phyloP scores from a whole-genome alignment of 2,888 invertebrate genomes.

The Opisthograptis luteolata region DNA sequence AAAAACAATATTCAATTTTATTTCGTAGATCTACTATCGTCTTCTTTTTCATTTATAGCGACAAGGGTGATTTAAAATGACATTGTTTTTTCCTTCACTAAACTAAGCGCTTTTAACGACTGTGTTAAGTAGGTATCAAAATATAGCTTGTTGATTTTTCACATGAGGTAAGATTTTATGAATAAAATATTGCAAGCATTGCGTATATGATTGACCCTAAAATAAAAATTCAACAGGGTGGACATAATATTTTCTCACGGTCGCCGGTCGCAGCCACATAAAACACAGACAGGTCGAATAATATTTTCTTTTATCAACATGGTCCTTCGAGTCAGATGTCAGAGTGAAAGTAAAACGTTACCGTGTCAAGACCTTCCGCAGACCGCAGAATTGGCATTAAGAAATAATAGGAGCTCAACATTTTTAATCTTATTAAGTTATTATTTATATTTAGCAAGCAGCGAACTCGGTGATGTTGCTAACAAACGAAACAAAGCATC shows the following conservation, averaged over 20 bases:
- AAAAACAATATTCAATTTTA: too few relatives aligned
- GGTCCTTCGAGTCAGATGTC: conserved; percentile 32
- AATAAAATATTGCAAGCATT: conserved; percentile 29
- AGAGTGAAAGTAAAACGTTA: conserved; percentile 47
- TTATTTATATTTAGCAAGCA: too few relatives aligned
- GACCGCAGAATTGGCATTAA: conserved; percentile 48
- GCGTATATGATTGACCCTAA: conserved; percentile 19
- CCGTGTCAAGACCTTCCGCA: conserved; percentile 42
- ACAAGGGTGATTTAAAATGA: too few relatives aligned
- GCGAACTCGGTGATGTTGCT: background rate
- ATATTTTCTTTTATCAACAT: conserved; percentile 1
- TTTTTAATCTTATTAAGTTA: conserved; percentile 14
- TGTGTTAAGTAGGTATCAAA: too few relatives aligned
- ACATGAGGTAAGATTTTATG: conserved; percentile 4
- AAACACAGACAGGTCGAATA: conserved; percentile 7
- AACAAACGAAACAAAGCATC: background rate
- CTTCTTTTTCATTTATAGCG: too few relatives aligned
- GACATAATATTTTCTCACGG: conserved; percentile 35
- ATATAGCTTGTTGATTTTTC: conserved; percentile 4
- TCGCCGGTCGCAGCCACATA: conserved; percentile 18
- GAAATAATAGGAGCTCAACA: conserved; percentile 49
- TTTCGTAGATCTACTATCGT: too few relatives aligned
- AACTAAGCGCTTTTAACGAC: too few relatives aligned
- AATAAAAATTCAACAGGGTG: conserved; percentile 15
- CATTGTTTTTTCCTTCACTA: too few relatives aligned